Evolutionary conservation across 2,888 invertebrate species (phyloP), one percentile per base, ranked within the genome.

Genomic region (Aphidoletes aphidimyza): DNA sequence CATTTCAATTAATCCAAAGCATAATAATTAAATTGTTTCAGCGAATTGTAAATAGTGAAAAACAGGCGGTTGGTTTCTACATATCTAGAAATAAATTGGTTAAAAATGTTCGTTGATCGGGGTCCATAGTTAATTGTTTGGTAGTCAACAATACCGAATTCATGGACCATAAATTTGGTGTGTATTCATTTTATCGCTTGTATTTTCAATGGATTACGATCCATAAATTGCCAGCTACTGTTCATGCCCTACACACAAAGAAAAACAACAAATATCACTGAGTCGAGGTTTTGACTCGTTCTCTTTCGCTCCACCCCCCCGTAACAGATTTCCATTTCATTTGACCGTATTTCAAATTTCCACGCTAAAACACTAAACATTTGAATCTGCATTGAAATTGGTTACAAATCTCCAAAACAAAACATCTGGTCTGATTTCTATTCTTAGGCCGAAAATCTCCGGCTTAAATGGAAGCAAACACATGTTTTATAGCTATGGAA

Each of bases 361-460:
- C n/a, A n/a, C n/a, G n/a, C n/a, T n/a, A n/a, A n/a, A n/a, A n/a
- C n/a, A n/a, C n/a, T n/a, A n/a, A n/a, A n/a, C n/a, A n/a, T n/a
- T n/a, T n/a, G n/a, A 6, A 42, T 42, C 42, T 54, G 54, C 54
- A 54, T 54, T 54, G 19, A 49, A 49, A 49, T 49, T 3, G 6
- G 49, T 19, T 19, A 49, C n/a, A 49, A 49, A 9, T 19, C 3
- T 19, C 26, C n/a, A n/a, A n/a, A n/a, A n/a, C n/a, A n/a, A n/a
- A 54, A 54, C 54, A 54, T 54, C 54, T 54, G 54, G 54, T 54
- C 19, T 54, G 54, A 54, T 22, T 54, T 54, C 54, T 54, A 54
- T 54, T 54, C 26, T 54, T 54, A 54, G 26, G 42, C 42, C 42
- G 14, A 9, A 42, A 42, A 42, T 42, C 5, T 49, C 3, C 19